Evolutionary conservation across 2,113 vertebrate genomes (phyloP).

Genomic region (Gorsachius goisagi): DNA sequence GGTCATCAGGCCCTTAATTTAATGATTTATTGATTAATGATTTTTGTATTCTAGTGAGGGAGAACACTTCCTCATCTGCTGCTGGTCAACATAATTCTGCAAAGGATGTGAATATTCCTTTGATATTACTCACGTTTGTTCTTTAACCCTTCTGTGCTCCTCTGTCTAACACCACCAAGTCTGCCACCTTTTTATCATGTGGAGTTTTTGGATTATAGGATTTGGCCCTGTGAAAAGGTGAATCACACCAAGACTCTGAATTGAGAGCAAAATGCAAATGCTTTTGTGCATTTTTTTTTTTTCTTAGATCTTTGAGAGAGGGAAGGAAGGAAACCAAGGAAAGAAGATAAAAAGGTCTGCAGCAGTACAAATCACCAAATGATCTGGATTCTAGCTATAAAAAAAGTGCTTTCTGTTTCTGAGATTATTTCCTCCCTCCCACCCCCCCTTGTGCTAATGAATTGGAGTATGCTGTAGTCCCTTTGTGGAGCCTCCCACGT

Average conservation of each 20-base stretch:
- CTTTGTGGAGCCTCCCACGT: neutral
- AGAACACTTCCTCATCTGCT: neutral
- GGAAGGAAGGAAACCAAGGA: neutral
- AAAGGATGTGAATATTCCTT: slow-evolving; percentile 2
- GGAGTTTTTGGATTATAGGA: neutral
- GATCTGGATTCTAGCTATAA: neutral
- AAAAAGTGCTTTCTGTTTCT: neutral
- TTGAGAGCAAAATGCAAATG: neutral
- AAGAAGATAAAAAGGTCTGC: neutral
- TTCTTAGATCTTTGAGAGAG: neutral
- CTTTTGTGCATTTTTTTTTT: neutral
- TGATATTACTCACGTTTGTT: neutral
- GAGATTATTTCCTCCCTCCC: no score
- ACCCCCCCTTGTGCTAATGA: neutral
- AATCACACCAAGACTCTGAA: neutral
- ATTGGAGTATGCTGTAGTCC: neutral
- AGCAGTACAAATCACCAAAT: neutral
- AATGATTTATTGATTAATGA: slow-evolving; percentile 47
- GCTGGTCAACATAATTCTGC: neutral
- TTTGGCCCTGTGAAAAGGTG: neutral
- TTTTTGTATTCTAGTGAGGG: slow-evolving; percentile 19
- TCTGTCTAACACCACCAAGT: neutral
- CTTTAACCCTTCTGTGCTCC: neutral
- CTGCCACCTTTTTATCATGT: neutral
- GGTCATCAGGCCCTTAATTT: neutral